Evolutionary conservation across 1,140 invertebrate species (phyloP), one percentile per base, ranked within the genome.

Genomic region (Nephotettix cincticeps): DNA sequence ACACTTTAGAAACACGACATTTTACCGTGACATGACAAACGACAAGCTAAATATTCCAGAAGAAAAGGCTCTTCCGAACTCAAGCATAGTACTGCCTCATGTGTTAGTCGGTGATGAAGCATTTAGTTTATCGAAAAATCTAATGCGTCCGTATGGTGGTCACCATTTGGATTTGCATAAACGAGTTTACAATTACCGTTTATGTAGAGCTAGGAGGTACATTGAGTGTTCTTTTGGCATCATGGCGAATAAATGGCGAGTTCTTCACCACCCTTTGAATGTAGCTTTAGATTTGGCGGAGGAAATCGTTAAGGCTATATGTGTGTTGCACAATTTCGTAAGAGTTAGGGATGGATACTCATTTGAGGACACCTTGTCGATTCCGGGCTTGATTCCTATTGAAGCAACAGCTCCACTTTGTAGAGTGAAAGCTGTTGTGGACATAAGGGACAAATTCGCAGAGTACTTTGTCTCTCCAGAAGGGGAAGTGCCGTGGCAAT

Each of bases 141-240:
- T 82, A 63, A 78, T 83, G 77, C 80, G 78, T 47, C 80, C 80
- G 30, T 83, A 78, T 65, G 54, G 71, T 67, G 61, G 68, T 19
- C 19, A 66, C 58, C 13, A 51, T 25, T 40, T 63, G 36, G 64
- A 72, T 30, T 58, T 68, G 21, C 70, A 61, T 23, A 72, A 78
- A 28, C 72, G 74, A 61, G 75, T 79, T 29, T 82, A 77, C 72
- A 81, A 83, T 71, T 82, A 80, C 71, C 63, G 73, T 36, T 56
- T 74, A 36, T 68, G 17, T 27, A 28, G 77, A 58, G 76, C 75
- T 13, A 63, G 78, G 61, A 45, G 78, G 27, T 76, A 77, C 4
- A 73, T 81, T 17, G 81, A 83, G 71, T 81, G 82, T 74, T 74
- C 76, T 11, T 83, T 82, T 77, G 80, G 80, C 1, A 80, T 81